These are phyloP conservation scores for Malurus melanocephalus DNA, from an alignment of 2,113 vertebrate species.

Conservation along the genomic window DNA sequence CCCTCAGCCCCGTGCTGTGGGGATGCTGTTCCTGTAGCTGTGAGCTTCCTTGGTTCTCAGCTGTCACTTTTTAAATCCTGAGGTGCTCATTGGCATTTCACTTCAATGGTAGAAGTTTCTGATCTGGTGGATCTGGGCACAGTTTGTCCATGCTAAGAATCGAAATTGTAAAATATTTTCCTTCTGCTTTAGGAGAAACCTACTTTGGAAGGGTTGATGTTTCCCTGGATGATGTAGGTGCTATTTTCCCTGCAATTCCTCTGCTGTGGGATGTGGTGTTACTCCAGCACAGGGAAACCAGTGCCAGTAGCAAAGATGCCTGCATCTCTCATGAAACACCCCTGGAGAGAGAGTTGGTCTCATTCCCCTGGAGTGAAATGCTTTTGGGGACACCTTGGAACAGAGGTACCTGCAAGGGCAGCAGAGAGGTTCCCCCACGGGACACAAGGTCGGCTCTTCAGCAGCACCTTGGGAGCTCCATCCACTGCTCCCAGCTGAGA, in stretches of 20 bases:
- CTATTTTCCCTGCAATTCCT: not conserved
- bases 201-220: not conserved
- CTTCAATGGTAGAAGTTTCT: not conserved
- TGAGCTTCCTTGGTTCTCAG: not conserved
- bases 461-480: not conserved
- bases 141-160: not conserved
- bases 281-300: not conserved
- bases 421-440: not conserved
- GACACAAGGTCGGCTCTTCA: not conserved
- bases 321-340: fast-evolving
- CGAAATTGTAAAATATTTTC: not conserved
- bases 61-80: not conserved
- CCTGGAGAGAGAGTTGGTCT: not conserved
- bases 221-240: not conserved
- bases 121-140: not conserved
- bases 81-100: not conserved
- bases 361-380: not conserved
- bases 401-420: not conserved
- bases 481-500: not conserved
- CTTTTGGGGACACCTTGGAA: not conserved
- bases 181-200: not conserved
- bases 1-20: not conserved
- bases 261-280: not conserved
- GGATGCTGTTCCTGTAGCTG: not conserved
- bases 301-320: not conserved